phyloP scores from a whole-genome alignment of 2,888 invertebrate genomes.

The Gandaritis pyraliata region DNA sequence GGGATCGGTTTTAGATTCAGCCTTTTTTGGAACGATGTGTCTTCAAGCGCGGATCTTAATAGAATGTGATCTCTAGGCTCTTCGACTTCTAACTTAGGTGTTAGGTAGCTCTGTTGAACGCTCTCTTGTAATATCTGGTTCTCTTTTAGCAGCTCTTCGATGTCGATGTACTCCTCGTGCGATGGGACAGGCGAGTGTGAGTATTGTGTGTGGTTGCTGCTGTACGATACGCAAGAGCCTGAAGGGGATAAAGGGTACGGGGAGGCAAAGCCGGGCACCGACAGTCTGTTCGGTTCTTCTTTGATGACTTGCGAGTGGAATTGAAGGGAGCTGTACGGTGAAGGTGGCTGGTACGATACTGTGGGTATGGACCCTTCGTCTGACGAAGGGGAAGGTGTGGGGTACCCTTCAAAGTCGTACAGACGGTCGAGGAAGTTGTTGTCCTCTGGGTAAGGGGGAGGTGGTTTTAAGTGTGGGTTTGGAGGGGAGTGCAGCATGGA shows the following conservation, averaged over 20 bases:
- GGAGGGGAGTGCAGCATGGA: conserved; percentile 78
- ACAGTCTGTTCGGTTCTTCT: conserved; percentile 81
- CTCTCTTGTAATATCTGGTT: conserved; percentile 82
- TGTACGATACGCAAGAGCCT: conserved; percentile 82
- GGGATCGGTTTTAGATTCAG: conserved; percentile 93
- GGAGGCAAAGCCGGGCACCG: conserved; percentile 79
- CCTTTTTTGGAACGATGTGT: conserved; percentile 93
- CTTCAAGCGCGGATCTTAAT: conserved; percentile 91
- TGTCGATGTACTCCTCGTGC: conserved; percentile 86
- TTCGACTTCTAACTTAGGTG: conserved; percentile 84
- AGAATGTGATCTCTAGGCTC: conserved; percentile 89
- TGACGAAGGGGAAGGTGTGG: conserved; percentile 78
- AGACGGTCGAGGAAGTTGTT: conserved; percentile 75
- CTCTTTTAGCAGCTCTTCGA: conserved; percentile 84
- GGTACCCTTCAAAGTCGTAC: conserved; percentile 81
- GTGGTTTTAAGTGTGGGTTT: conserved; percentile 74
- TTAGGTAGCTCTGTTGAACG: conserved; percentile 70
- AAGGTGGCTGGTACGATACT: conserved; percentile 83
- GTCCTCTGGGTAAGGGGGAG: conserved; percentile 74
- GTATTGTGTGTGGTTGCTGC: conserved; percentile 82
- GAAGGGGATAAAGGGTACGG: conserved; percentile 84
- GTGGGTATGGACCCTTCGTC: conserved; percentile 84
- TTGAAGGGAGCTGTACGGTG: conserved; percentile 79
- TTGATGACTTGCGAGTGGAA: conserved; percentile 74
- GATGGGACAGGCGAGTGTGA: conserved; percentile 79